A percentile compares a stretch with the other conserved stretches of the same genome.
These are phyloP conservation scores for Pocillopora damicornis DNA, from an alignment of 64 coral and sea anemone genomes.

Conservation along the genomic window DNA sequence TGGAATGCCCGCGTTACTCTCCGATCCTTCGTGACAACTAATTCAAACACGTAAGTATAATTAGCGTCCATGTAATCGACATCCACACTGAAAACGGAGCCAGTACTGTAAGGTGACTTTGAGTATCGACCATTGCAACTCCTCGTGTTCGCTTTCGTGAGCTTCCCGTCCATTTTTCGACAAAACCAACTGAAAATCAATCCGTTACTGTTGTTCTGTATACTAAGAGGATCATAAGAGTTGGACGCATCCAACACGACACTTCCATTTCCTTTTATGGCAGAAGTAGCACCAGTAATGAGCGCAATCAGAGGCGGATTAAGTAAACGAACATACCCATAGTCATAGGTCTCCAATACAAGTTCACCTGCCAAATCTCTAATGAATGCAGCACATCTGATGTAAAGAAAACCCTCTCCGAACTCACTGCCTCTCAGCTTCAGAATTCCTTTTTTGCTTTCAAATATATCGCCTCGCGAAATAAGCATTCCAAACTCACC, in stretches of 20 bases:
- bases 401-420: not conserved
- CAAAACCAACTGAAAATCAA: slow-evolving; percentile 41
- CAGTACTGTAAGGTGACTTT: not conserved
- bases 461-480: not conserved
- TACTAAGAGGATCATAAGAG: slow-evolving; percentile 26
- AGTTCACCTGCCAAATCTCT: not conserved
- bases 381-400: not conserved
- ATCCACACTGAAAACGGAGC: not conserved
- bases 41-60: slow-evolving; percentile 22
- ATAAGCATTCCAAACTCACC: not conserved
- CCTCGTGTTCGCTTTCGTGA: not conserved
- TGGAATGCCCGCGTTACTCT: not conserved
- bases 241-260: slow-evolving; percentile 23
- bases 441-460: not conserved
- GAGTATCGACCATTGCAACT: slow-evolving; percentile 29
- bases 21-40: slow-evolving; percentile 13
- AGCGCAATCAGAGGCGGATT: slow-evolving; percentile 1
- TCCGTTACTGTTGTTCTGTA: not conserved
- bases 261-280: slow-evolving; percentile 16
- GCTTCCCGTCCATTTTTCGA: not conserved
- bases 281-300: not conserved
- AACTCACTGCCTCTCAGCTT: not conserved
- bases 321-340: not conserved
- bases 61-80: slow-evolving; percentile 39
- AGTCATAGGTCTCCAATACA: slow-evolving; percentile 9